Percentiles rank a stretch among this genome's conserved stretches.
These are phyloP conservation scores for Ctena decussata DNA, from an alignment of 2,888 invertebrate genomes.

Conservation along the genomic window DNA sequence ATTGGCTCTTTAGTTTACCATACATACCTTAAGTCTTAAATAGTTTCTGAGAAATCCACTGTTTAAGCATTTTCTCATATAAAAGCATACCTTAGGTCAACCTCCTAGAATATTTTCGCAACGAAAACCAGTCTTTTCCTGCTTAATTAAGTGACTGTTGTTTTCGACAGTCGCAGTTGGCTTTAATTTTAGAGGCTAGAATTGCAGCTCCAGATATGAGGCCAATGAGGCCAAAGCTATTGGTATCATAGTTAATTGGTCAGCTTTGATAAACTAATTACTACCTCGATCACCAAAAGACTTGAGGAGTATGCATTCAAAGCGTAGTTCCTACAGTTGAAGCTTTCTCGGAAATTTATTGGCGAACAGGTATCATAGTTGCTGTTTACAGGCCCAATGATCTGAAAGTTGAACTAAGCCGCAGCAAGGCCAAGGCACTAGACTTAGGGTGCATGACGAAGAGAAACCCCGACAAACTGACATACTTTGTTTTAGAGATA, in stretches of 20 bases:
- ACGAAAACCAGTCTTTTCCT: slow-evolving; percentile 59
- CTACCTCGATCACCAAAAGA: slow-evolving; percentile 13
- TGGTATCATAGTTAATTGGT: slow-evolving; percentile 33
- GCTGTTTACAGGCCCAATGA: slow-evolving; percentile 37
- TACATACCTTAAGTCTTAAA: no score
- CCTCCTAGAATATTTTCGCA: slow-evolving; percentile 45
- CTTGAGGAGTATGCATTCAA: slow-evolving; percentile 11
- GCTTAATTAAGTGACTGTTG: slow-evolving; percentile 52
- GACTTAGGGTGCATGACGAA: slow-evolving; percentile 47
- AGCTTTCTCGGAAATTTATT: slow-evolving; percentile 9
- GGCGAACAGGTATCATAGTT: slow-evolving; percentile 53
- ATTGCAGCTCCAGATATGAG: background rate
- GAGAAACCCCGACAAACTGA: slow-evolving; percentile 56
- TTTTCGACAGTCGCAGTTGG: slow-evolving; percentile 53
- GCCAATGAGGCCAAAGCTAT: background rate
- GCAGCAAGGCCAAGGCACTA: slow-evolving; percentile 42
- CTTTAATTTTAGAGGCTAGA: slow-evolving; percentile 28
- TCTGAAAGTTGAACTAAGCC: slow-evolving; percentile 51
- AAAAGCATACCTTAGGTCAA: no score
- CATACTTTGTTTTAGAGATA: slow-evolving; percentile 43
- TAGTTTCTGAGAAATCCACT: no score
- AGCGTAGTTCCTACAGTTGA: slow-evolving; percentile 33
- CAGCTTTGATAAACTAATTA: slow-evolving; percentile 27
- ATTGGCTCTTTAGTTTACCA: no score
- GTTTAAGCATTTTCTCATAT: no score